These are phyloP conservation scores for Drosophila trapezifrons DNA, from an alignment of 1,140 invertebrate genomes.

Conservation along the genomic window DNA sequence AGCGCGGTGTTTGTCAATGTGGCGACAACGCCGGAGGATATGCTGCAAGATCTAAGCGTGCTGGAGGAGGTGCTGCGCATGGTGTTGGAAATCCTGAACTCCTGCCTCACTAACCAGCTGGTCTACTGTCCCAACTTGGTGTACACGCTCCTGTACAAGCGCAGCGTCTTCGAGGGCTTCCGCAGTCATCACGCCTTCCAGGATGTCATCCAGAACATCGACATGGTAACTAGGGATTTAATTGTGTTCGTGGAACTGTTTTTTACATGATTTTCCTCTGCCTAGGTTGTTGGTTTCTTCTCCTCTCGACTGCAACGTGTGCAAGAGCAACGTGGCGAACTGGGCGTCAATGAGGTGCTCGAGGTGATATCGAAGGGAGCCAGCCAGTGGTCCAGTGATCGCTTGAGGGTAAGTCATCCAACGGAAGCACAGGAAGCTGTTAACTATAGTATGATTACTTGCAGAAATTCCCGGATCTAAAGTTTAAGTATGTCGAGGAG, in stretches of 20 bases:
- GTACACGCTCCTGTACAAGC: slow-evolving; percentile 97
- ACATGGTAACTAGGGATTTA: slow-evolving; percentile 89
- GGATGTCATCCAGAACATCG: slow-evolving; percentile 98
- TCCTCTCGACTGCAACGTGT: slow-evolving; percentile 89
- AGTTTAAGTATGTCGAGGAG: slow-evolving; percentile 99
- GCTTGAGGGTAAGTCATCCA: slow-evolving; percentile 89
- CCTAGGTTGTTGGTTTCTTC: slow-evolving; percentile 94
- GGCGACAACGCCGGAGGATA: slow-evolving; percentile 80
- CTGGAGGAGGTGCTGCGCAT: slow-evolving; percentile 98
- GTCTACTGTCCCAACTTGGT: slow-evolving; percentile 97
- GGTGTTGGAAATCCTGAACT: slow-evolving; percentile 98
- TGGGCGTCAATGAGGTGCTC: slow-evolving; percentile 94
- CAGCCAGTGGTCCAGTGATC: slow-evolving; percentile 95
- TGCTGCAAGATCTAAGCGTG: slow-evolving; percentile 95
- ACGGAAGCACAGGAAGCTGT: background rate
- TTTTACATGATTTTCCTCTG: background rate
- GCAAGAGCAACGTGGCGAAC: slow-evolving; percentile 87
- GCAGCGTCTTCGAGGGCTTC: slow-evolving; percentile 94
- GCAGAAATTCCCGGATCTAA: slow-evolving; percentile 99
- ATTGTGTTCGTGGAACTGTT: rapidly evolving
- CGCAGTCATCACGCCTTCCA: slow-evolving; percentile 95
- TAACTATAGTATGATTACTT: slow-evolving; percentile 62
- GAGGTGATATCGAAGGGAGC: slow-evolving; percentile 94
- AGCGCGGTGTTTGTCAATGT: slow-evolving; percentile 77
- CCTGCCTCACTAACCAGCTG: slow-evolving; percentile 94